phyloP scores from a whole-genome alignment of 2,888 invertebrate species.

The Mylabris sibirica region DNA sequence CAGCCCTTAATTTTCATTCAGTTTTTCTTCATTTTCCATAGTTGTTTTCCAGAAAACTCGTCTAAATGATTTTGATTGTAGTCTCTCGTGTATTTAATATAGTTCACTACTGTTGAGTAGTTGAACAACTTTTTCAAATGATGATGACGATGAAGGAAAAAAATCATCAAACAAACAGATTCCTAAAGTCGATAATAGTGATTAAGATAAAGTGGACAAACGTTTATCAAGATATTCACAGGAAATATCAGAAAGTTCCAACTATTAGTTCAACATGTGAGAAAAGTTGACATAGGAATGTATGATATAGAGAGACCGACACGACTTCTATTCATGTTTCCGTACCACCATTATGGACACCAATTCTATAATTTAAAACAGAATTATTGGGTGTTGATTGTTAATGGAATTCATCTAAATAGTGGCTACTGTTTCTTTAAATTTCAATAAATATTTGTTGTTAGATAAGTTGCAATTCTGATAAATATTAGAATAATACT shows the following conservation, averaged over 20 bases:
- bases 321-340: background rate
- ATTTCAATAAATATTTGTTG: background rate
- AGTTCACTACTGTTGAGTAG: background rate
- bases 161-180: background rate
- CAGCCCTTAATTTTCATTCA: too few species aligned
- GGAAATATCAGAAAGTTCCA: background rate
- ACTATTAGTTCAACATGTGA: background rate
- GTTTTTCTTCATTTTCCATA: too few species aligned
- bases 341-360: background rate
- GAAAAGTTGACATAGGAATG: too few species aligned
- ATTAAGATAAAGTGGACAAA: background rate
- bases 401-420: background rate
- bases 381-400: background rate
- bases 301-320: too few species aligned
- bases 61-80: too few species aligned
- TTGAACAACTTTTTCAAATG: background rate
- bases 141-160: background rate
- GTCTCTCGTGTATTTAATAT: too few species aligned
- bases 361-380: background rate
- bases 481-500: background rate
- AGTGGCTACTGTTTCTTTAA: background rate
- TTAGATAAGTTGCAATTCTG: background rate
- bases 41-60: too few species aligned
- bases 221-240: background rate
- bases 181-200: background rate